phyloP scores from a whole-genome alignment of 2,797 vertebrate genomes.

The Corythornis leucogaster region DNA sequence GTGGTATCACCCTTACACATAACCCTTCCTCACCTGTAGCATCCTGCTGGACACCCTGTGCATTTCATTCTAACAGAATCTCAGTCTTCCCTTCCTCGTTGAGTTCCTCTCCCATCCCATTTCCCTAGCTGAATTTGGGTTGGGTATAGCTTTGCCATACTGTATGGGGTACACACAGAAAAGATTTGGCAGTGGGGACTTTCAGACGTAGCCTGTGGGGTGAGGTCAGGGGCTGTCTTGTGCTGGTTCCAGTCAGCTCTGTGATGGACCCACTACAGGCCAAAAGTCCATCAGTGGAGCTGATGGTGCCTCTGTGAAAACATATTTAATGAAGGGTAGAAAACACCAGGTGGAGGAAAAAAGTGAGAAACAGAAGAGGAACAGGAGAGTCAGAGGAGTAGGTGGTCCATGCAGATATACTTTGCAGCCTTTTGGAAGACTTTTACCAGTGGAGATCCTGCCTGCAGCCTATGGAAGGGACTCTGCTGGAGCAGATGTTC shows the following conservation, averaged over 20 bases:
- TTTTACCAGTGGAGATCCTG: background rate
- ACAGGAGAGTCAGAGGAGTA: background rate
- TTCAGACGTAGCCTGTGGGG: background rate
- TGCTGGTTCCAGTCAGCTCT: background rate
- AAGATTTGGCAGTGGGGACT: background rate
- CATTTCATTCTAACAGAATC: background rate
- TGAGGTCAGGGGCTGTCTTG: background rate
- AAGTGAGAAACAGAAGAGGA: background rate
- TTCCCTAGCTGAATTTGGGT: background rate
- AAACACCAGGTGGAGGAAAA: background rate
- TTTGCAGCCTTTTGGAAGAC: background rate
- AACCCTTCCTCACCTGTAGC: background rate
- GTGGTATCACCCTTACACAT: background rate
- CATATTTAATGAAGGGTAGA: background rate
- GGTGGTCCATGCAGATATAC: background rate
- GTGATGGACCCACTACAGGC: accelerated
- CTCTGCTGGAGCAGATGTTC: background rate
- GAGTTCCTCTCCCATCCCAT: background rate
- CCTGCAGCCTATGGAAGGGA: background rate
- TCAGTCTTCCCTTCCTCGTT: background rate
- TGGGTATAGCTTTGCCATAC: no score
- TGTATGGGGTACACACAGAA: background rate
- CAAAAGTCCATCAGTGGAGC: background rate
- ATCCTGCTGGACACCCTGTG: background rate
- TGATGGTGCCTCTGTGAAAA: background rate